Evolutionary conservation across 2,888 invertebrate genomes (phyloP).

Genomic region (Odontothrips loti): DNA sequence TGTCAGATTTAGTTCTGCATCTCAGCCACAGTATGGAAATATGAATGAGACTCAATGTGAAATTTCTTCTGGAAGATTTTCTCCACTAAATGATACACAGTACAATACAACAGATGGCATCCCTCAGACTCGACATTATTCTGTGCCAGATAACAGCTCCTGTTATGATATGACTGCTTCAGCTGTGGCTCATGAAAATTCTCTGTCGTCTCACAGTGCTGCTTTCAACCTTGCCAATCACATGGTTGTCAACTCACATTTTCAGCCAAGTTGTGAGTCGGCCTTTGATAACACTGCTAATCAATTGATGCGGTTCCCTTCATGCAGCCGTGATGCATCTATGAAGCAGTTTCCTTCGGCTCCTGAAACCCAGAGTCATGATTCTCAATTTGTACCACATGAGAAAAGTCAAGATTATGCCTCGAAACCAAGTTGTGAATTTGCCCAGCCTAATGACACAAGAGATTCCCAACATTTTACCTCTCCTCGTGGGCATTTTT

Average conservation of each 20-base stretch:
- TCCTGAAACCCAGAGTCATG: neutral
- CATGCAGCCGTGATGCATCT: neutral
- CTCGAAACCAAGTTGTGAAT: constrained; percentile 9
- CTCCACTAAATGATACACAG: neutral
- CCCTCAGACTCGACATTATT: neutral
- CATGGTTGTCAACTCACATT: neutral
- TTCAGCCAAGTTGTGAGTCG: neutral
- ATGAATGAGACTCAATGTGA: neutral
- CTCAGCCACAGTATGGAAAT: neutral
- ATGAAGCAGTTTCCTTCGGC: constrained; percentile 2
- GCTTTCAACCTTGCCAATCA: neutral
- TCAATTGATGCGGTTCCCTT: neutral
- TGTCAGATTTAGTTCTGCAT: neutral
- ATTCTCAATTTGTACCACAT: neutral
- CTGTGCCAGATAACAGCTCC: neutral
- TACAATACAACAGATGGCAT: neutral
- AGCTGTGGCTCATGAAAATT: neutral
- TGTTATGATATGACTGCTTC: neutral
- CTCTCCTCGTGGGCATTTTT: neutral
- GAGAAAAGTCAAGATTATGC: constrained; percentile 1
- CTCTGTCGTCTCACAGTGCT: neutral
- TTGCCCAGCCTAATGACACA: constrained; percentile 1
- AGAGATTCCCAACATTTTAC: constrained; percentile 2
- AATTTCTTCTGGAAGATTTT: neutral
- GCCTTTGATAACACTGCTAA: neutral